These are phyloP conservation scores for Cettia cetti DNA, from an alignment of 2,113 vertebrate genomes.

Conservation along the genomic window DNA sequence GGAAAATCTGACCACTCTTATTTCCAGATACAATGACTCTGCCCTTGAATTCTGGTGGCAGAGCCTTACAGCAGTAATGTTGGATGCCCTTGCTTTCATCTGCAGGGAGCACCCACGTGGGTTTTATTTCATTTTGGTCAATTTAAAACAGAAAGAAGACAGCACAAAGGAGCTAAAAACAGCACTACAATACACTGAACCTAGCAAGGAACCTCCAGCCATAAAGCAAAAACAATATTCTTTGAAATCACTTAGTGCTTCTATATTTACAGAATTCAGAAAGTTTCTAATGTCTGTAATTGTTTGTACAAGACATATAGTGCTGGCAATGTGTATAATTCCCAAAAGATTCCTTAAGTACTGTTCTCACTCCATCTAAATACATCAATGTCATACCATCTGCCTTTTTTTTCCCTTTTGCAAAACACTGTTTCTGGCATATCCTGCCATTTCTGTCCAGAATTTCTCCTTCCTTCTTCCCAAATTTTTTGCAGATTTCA, in stretches of 20 bases:
- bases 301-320: not conserved
- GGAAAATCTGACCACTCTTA: not conserved
- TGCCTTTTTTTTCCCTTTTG: not conserved
- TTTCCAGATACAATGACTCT: not conserved
- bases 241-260: not conserved
- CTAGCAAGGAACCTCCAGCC: not conserved
- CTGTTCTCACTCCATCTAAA: not conserved
- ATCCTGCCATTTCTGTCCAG: not conserved
- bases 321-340: not conserved
- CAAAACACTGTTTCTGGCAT: not conserved
- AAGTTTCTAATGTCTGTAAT: not conserved
- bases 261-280: not conserved
- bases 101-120: not conserved
- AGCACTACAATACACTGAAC: not conserved
- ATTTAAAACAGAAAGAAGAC: not conserved
- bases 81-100: not conserved
- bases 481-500: not conserved
- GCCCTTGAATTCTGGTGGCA: not conserved
- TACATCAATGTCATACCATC: not conserved
- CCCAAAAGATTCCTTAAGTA: not conserved
- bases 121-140: not conserved
- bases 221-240: not conserved
- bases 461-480: not conserved
- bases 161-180: not conserved
- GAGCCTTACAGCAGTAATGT: not conserved